Percentiles rank a stretch among this genome's conserved stretches.
Evolutionary conservation across 1,140 invertebrate species (phyloP).

Genomic region (Drosophila pallidifrons): DNA sequence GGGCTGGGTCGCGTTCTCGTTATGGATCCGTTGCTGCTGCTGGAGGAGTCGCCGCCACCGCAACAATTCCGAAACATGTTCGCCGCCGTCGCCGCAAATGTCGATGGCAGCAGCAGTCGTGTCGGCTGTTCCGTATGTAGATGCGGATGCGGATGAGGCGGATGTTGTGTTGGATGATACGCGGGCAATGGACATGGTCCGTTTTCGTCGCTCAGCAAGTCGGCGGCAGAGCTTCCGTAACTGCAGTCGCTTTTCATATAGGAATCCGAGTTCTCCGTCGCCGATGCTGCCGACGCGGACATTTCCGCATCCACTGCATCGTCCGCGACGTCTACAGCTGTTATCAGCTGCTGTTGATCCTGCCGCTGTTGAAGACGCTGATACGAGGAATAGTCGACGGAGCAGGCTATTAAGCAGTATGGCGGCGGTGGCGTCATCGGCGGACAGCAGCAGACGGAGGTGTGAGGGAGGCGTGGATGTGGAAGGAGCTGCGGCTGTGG

Average conservation of each 20-base stretch:
- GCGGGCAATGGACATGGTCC: background rate
- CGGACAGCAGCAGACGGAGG: slow-evolving; percentile 28
- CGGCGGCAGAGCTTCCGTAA: slow-evolving; percentile 74
- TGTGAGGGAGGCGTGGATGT: slow-evolving; percentile 76
- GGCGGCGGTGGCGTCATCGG: slow-evolving; percentile 69
- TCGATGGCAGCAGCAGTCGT: slow-evolving; percentile 28
- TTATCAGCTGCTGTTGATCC: slow-evolving; percentile 39
- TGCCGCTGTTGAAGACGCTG: slow-evolving; percentile 36
- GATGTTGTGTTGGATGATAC: slow-evolving; percentile 15
- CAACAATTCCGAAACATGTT: slow-evolving; percentile 80
- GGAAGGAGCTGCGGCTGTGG: slow-evolving; percentile 73
- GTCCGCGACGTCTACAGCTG: slow-evolving; percentile 27
- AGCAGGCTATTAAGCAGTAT: slow-evolving; percentile 60
- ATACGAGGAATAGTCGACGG: slow-evolving; percentile 62
- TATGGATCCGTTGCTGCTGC: slow-evolving; percentile 47
- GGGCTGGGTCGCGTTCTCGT: slow-evolving; percentile 16
- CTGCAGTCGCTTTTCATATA: slow-evolving; percentile 67
- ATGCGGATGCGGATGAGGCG: background rate
- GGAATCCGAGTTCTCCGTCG: slow-evolving; percentile 52
- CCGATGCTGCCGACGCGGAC: slow-evolving; percentile 36
- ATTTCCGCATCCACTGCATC: slow-evolving; percentile 35
- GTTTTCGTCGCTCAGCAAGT: slow-evolving; percentile 67
- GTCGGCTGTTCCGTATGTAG: slow-evolving; percentile 17
- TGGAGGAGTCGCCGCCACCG: slow-evolving; percentile 56
- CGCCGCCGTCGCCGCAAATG: slow-evolving; percentile 54